Percentiles rank a stretch among this genome's conserved stretches.
These are phyloP conservation scores for Aradophagus sp. DNA, from an alignment of 1,140 invertebrate genomes.

Conservation along the genomic window DNA sequence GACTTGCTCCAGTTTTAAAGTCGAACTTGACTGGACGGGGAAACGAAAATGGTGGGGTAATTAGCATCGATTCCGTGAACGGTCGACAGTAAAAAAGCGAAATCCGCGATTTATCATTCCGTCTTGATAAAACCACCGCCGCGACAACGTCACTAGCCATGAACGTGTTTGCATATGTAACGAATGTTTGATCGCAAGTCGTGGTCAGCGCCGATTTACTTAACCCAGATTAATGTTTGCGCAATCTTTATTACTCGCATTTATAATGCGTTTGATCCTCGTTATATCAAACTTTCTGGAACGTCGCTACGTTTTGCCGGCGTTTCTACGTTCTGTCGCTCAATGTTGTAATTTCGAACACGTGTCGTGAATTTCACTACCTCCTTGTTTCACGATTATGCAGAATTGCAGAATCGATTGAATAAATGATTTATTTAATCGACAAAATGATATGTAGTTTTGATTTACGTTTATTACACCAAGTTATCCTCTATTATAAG, in stretches of 20 bases:
- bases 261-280: slow-evolving; percentile 48
- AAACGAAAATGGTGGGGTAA: slow-evolving; percentile 13
- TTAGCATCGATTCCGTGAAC: slow-evolving; percentile 29
- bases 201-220: slow-evolving; percentile 61
- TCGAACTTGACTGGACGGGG: too few relatives aligned
- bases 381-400: too few relatives aligned
- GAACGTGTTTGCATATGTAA: slow-evolving; percentile 55
- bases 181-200: slow-evolving; percentile 52
- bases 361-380: too few relatives aligned
- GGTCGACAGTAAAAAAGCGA: slow-evolving; percentile 24
- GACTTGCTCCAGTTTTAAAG: too few relatives aligned
- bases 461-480: too few relatives aligned
- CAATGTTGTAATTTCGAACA: background rate
- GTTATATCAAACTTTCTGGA: slow-evolving; percentile 44
- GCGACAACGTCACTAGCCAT: slow-evolving; percentile 40
- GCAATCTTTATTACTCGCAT: slow-evolving; percentile 60
- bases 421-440: too few relatives aligned
- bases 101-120: slow-evolving; percentile 35
- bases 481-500: too few relatives aligned
- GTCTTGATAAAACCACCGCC: slow-evolving; percentile 34
- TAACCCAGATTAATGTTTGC: slow-evolving; percentile 65
- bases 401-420: too few relatives aligned
- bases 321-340: too few relatives aligned
- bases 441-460: too few relatives aligned
- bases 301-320: slow-evolving; percentile 12